phyloP scores from a whole-genome alignment of 2,888 invertebrate species.

The Hypercompe scribonia region DNA sequence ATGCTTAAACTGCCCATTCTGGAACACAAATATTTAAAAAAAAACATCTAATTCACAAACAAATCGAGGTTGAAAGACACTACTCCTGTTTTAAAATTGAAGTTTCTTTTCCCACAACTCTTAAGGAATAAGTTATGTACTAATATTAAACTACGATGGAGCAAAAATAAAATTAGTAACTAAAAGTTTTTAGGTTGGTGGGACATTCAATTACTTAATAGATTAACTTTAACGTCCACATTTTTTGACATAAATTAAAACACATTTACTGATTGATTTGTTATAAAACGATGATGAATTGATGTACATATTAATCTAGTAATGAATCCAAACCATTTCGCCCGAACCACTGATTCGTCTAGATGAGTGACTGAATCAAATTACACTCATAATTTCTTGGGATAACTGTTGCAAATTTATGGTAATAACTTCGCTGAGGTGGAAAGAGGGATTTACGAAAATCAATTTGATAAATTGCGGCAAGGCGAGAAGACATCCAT shows the following conservation, averaged over 20 bases:
- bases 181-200: not conserved
- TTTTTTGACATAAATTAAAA: not conserved
- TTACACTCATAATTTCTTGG: conserved; percentile 79
- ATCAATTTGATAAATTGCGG: conserved; percentile 84
- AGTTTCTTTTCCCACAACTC: not conserved
- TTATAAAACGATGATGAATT: not conserved
- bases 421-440: conserved; percentile 70
- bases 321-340: conserved; percentile 56
- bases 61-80: too few relatives aligned
- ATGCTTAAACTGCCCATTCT: not conserved
- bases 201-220: not conserved
- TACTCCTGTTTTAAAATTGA: too few relatives aligned
- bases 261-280: conserved; percentile 1
- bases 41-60: too few relatives aligned
- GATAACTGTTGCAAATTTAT: conserved; percentile 81
- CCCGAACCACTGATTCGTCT: conserved; percentile 42
- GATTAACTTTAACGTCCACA: not conserved
- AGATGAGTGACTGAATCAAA: conserved; percentile 71
- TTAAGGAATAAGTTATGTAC: not conserved
- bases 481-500: conserved; percentile 78
- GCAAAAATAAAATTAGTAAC: not conserved
- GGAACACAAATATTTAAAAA: not conserved
- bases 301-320: conserved; percentile 24
- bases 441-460: conserved; percentile 73
- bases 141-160: not conserved